Percentiles rank a stretch among this genome's conserved stretches.
Conservation (phyloP, 2,888 invertebrate species). For the Apodemia duryi region DNA sequence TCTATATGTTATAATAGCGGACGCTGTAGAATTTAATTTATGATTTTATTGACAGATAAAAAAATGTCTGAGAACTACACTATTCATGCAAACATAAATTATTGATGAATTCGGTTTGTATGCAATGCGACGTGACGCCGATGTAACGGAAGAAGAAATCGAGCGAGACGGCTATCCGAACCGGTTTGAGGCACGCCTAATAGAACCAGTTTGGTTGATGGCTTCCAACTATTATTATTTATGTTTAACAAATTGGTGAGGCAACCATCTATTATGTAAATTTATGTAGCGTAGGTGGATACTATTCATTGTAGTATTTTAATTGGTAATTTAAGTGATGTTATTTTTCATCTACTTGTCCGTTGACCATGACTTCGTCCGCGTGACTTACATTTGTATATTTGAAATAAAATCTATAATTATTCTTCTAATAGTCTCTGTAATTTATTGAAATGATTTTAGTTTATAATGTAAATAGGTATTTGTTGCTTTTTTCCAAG, state of each 20-base stretch:
- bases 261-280: slow-evolving; percentile 5
- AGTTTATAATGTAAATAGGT: no score
- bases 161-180: slow-evolving; percentile 53
- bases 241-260: slow-evolving; percentile 3
- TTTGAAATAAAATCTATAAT: no score
- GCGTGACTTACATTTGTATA: not conserved
- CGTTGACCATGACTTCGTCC: not conserved
- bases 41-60: not conserved
- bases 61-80: not conserved
- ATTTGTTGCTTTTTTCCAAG: no score
- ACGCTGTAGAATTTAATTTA: not conserved
- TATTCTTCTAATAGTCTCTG: not conserved
- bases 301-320: slow-evolving; percentile 1
- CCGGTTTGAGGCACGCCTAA: slow-evolving; percentile 37
- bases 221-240: slow-evolving; percentile 10
- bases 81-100: slow-evolving; percentile 56
- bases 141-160: slow-evolving; percentile 53
- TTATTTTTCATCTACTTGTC: not conserved
- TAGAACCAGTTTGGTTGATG: slow-evolving; percentile 1
- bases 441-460: no score
- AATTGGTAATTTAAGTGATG: not conserved
- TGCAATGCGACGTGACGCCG: slow-evolving; percentile 34
- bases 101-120: slow-evolving; percentile 46
- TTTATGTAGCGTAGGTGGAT: not conserved
- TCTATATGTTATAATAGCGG: not conserved